Evolutionary conservation across 1,140 invertebrate species (phyloP), one percentile per base, ranked within the genome.

Genomic region (Riptortus pedestris): DNA sequence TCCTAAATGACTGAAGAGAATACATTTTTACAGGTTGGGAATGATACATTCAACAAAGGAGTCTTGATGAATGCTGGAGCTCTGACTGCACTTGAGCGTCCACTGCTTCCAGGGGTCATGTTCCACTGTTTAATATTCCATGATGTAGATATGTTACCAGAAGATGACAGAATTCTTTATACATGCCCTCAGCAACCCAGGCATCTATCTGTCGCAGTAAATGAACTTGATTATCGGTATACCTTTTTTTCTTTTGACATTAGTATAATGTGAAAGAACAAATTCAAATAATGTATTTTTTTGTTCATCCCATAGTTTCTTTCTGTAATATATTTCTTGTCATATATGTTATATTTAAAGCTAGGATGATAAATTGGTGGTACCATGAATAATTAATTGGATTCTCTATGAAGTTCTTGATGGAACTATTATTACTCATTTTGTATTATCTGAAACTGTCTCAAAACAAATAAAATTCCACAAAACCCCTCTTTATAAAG

Each of bases 31-130:
- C 60, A 75, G 74, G 66, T 66, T 28, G 73, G 71, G 22, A 74
- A 74, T 61, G 76, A 76, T 60, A 81, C 80, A 3, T 85, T 85
- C 72, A 85, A 85, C 73, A 84, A 85, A 72, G 83, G 81, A 0
- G 74, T 80, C 20, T 74, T 85, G 22, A 84, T 86, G 83, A 85
- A 85, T 71, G 80, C 82, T 9, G 84, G 79, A 4, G 85, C 83
- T 71, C 68, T 76, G 48, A 77, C 81, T 65, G 79, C 79, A 7
- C 70, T 78, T 29, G 77, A 78, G 67, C 16, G 67, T 29, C 66
- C 70, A 27, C 14, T 48, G 7, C 20, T 22, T 29, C 72, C 75
- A 28, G 68, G 67, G 48, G 67, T 73, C 66, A 65, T 69, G 57
- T 81, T 75, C 70, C 74, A 81, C 51, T 85, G 83, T 68, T 81